phyloP scores from a whole-genome alignment of 2,797 vertebrate species.

The Bovichtus diacanthus region DNA sequence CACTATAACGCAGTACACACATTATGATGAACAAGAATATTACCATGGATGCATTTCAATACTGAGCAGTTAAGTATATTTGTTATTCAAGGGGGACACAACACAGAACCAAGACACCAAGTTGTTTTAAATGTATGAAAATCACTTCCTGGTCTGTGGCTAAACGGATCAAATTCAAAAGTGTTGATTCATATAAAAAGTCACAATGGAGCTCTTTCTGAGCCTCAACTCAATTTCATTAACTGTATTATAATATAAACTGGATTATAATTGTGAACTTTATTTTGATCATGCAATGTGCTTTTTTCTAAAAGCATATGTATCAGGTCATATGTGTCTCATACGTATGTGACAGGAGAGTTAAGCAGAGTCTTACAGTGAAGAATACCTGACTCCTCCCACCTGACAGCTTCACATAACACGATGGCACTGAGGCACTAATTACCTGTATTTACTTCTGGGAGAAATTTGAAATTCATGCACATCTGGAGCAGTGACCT shows the following conservation, averaged over 20 bases:
- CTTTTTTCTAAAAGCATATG: constrained; percentile 1
- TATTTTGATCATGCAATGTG: neutral
- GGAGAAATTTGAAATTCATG: constrained; percentile 59
- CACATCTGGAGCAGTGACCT: constrained; percentile 65
- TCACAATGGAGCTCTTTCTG: neutral
- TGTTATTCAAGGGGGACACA: neutral
- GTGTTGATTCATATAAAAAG: neutral
- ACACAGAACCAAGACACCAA: neutral
- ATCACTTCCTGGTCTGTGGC: neutral
- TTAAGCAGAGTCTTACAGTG: neutral
- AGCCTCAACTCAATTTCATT: neutral
- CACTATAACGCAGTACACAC: neutral
- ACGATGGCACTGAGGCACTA: neutral
- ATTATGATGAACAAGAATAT: neutral
- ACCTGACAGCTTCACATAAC: constrained; percentile 14
- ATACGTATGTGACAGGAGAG: neutral
- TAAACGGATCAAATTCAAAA: neutral
- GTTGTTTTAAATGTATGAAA: neutral
- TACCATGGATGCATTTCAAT: neutral
- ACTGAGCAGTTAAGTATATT: neutral
- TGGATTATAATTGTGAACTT: neutral
- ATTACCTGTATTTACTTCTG: constrained; percentile 44
- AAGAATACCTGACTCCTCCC: constrained; percentile 7
- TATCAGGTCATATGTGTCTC: neutral
- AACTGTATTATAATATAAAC: too few relatives aligned